Evolutionary conservation across 2,113 vertebrate genomes (phyloP).

Genomic region (Marcusenius ussheri): DNA sequence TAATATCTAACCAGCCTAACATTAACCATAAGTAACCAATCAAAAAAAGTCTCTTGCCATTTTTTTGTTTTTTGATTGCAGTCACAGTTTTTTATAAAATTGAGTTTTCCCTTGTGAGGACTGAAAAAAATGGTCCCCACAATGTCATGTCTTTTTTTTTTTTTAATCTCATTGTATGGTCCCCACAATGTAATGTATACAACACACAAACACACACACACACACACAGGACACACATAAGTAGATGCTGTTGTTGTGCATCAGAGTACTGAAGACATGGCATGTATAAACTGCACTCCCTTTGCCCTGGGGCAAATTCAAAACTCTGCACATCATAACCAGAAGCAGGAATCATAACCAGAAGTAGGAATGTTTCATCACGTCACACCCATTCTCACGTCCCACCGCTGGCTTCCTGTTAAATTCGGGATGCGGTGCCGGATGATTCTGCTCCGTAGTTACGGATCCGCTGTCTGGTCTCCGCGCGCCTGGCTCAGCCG

Average conservation of each 20-base stretch:
- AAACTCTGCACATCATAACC: not conserved
- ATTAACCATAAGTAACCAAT: not conserved
- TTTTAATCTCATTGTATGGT: too few relatives aligned
- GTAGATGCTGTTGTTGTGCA: not conserved
- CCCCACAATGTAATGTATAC: too few relatives aligned
- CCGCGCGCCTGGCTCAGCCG: not conserved
- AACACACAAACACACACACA: not conserved
- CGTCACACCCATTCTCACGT: not conserved
- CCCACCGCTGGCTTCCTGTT: not conserved
- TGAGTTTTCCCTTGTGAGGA: not conserved
- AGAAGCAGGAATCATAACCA: not conserved
- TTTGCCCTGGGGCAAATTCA: not conserved
- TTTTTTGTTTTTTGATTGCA: not conserved
- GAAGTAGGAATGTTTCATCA: constrained; percentile 4
- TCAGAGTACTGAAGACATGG: not conserved
- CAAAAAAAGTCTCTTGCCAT: not conserved
- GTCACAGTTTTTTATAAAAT: not conserved
- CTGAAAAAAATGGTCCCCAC: not conserved
- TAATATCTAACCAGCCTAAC: not conserved
- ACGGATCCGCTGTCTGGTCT: not conserved
- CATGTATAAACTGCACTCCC: not conserved
- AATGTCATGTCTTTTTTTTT: not conserved
- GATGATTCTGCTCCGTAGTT: not conserved
- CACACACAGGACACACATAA: not conserved
- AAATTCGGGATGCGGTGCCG: not conserved